Evolutionary conservation across 1,140 invertebrate genomes (phyloP).

Genomic region (Vollenhovia emeryi): DNA sequence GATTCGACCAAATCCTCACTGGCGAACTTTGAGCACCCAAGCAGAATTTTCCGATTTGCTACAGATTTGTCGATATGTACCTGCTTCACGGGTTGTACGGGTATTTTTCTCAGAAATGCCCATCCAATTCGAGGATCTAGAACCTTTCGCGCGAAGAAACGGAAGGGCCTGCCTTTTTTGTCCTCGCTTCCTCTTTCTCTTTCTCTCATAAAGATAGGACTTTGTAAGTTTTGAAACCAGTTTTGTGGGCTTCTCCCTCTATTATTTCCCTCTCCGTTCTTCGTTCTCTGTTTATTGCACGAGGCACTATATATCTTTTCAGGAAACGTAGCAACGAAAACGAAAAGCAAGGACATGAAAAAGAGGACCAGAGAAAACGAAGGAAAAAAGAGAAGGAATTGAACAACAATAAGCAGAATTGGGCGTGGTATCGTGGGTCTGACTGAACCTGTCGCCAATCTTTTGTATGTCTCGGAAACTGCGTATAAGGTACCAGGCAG

Average conservation of each 20-base stretch:
- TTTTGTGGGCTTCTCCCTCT: not conserved
- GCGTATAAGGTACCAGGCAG: not conserved
- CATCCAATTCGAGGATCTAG: constrained; percentile 77
- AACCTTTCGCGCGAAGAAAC: constrained; percentile 27
- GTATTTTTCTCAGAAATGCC: constrained; percentile 81
- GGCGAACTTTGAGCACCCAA: not conserved
- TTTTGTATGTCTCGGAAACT: constrained; percentile 39
- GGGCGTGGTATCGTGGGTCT: constrained; percentile 61
- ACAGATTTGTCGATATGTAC: not conserved
- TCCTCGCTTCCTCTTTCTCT: constrained; percentile 49
- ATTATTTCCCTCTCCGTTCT: constrained; percentile 16
- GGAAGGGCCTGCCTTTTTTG: constrained; percentile 58
- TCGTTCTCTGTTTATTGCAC: constrained; percentile 73
- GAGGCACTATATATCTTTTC: constrained; percentile 74
- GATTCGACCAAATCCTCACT: not conserved
- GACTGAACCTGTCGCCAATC: not conserved
- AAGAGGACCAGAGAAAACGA: not conserved
- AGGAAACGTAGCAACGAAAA: constrained; percentile 66
- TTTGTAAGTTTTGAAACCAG: constrained; percentile 70
- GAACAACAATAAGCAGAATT: constrained; percentile 31
- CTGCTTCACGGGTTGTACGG: constrained; percentile 69
- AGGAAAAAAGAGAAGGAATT: constrained; percentile 19
- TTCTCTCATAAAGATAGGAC: constrained; percentile 79
- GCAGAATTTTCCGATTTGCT: not conserved
- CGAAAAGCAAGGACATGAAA: not conserved